phyloP scores from a whole-genome alignment of 2,797 vertebrate genomes.

The Gymnothorax javanicus region DNA sequence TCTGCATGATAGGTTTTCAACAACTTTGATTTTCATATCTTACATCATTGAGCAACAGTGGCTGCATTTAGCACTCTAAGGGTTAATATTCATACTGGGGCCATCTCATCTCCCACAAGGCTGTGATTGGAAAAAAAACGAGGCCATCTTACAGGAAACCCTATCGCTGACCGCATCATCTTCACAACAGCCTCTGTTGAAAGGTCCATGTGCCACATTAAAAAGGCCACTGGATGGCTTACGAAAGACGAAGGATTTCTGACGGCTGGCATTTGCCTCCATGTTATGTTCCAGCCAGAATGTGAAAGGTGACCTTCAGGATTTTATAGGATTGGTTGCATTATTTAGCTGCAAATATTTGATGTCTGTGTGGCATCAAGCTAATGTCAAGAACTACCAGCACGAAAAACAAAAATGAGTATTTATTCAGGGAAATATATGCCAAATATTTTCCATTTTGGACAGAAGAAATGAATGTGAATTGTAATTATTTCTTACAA shows the following conservation, averaged over 20 bases:
- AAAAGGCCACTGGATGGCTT: constrained; percentile 31
- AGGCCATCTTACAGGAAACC: background rate
- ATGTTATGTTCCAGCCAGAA: background rate
- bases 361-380: background rate
- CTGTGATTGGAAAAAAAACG: background rate
- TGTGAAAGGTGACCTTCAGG: constrained; percentile 35
- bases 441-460: background rate
- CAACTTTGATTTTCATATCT: too few species aligned
- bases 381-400: constrained; percentile 10
- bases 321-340: constrained; percentile 1
- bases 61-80: too few species aligned
- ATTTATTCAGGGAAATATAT: background rate
- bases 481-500: background rate
- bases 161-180: background rate
- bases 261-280: constrained; percentile 35
- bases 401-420: background rate
- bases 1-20: too few species aligned
- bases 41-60: too few species aligned
- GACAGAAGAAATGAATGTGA: background rate
- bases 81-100: too few species aligned
- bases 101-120: too few species aligned
- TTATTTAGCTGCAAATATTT: constrained; percentile 22
- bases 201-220: constrained; percentile 26
- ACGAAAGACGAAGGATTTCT: constrained; percentile 26
- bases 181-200: background rate